phyloP scores from a whole-genome alignment of 2,888 invertebrate species.

The Orthosia gracilis region DNA sequence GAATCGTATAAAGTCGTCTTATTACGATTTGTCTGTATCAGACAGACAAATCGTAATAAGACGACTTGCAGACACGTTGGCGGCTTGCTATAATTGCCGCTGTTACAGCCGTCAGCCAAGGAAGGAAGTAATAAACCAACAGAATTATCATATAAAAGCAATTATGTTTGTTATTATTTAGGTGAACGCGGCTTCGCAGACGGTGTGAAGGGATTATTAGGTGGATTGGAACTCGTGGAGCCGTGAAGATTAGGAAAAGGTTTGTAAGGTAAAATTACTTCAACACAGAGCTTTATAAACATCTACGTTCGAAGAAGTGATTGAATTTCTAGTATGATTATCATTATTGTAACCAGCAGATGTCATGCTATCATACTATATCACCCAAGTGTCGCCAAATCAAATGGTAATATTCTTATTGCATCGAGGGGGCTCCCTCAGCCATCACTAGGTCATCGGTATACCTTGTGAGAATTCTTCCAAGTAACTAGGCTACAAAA shows the following conservation, averaged over 20 bases:
- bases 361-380: too few relatives aligned
- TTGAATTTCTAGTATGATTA: too few relatives aligned
- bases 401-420: too few relatives aligned
- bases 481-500: too few relatives aligned
- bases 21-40: too few relatives aligned
- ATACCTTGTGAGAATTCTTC: neutral
- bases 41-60: constrained; percentile 48
- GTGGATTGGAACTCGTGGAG: neutral
- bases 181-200: constrained; percentile 19
- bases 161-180: constrained; percentile 60
- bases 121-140: constrained; percentile 67
- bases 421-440: neutral
- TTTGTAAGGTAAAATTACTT: neutral
- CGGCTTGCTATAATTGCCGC: constrained; percentile 55
- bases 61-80: constrained; percentile 58
- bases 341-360: too few relatives aligned
- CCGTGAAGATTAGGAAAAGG: neutral
- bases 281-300: too few relatives aligned
- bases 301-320: too few relatives aligned
- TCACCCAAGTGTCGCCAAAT: too few relatives aligned
- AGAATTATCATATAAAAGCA: constrained; percentile 68
- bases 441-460: too few relatives aligned
- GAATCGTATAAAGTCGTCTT: constrained; percentile 30
- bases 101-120: constrained; percentile 48
- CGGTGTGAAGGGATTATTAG: constrained; percentile 46